These are phyloP conservation scores for Toxotes jaculatrix DNA, from an alignment of 2,113 vertebrate genomes.

Conservation along the genomic window DNA sequence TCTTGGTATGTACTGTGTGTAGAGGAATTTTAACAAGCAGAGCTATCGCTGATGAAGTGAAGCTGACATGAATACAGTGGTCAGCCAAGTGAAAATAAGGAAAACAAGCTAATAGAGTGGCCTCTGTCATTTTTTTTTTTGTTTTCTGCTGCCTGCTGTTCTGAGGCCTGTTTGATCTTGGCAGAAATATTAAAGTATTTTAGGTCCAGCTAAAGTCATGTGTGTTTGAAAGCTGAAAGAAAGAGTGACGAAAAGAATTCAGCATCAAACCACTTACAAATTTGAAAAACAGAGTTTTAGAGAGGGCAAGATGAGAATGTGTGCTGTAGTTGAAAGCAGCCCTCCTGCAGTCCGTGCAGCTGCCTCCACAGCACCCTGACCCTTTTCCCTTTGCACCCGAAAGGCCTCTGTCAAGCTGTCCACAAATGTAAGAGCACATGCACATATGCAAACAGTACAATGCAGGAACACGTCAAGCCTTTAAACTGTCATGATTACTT, in stretches of 20 bases:
- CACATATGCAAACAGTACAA: background rate
- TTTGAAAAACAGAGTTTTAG: background rate
- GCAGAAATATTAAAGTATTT: background rate
- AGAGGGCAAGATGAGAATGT: background rate
- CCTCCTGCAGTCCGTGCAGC: constrained; percentile 58
- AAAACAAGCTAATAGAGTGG: constrained; percentile 28
- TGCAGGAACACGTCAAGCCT: constrained; percentile 23
- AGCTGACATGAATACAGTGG: constrained; percentile 51
- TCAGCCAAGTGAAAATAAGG: constrained; percentile 44
- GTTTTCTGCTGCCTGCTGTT: background rate
- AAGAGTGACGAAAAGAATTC: background rate
- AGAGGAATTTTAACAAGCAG: constrained; percentile 70
- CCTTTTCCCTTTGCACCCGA: background rate
- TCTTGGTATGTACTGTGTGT: constrained; percentile 8
- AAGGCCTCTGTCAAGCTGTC: constrained; percentile 60
- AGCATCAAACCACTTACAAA: background rate
- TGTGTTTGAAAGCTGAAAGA: background rate
- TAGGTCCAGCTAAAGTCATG: background rate
- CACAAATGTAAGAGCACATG: constrained; percentile 13
- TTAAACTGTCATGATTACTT: constrained; percentile 64
- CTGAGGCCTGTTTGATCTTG: background rate
- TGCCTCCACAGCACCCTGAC: constrained; percentile 52
- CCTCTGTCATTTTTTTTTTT: background rate
- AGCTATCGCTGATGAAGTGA: constrained; percentile 48
- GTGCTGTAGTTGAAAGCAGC: constrained; percentile 21